Evolutionary conservation across 2,888 invertebrate species (phyloP).

Genomic region (Drosophila limbata): DNA sequence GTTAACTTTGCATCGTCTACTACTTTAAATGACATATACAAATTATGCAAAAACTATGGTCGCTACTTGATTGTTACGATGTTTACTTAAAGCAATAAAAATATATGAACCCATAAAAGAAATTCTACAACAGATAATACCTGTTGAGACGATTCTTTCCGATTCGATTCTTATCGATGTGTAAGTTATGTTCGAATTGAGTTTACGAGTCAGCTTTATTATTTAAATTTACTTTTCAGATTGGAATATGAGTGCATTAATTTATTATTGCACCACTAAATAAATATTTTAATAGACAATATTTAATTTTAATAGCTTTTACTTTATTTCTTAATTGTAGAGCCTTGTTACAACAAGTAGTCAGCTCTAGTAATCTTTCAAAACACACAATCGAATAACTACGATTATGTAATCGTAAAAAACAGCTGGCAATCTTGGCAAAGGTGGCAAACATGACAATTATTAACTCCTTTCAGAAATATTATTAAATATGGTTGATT

Average conservation of each 20-base stretch:
- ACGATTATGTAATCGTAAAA: no score
- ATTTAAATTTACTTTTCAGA: no score
- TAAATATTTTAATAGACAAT: not conserved
- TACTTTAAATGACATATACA: not conserved
- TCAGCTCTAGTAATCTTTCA: no score
- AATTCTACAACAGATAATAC: slow-evolving; percentile 1
- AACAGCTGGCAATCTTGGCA: no score
- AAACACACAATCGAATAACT: no score
- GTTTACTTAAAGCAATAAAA: not conserved
- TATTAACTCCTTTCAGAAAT: no score
- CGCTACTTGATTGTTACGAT: not conserved
- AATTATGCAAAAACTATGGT: no score
- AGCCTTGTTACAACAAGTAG: no score
- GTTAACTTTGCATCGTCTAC: not conserved
- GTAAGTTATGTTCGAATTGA: not conserved
- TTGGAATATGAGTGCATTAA: no score
- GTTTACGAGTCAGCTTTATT: not conserved
- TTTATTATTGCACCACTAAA: not conserved
- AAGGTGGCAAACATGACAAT: no score
- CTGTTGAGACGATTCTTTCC: not conserved
- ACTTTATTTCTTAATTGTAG: no score
- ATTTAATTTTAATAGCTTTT: not conserved
- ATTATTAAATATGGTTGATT: no score
- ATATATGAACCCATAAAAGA: not conserved
- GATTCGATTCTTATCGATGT: not conserved